A percentile compares a stretch with the other conserved stretches of the same genome.
Conservation (phyloP, 2,888 invertebrate genomes). For the Watsonalla cultraria region DNA sequence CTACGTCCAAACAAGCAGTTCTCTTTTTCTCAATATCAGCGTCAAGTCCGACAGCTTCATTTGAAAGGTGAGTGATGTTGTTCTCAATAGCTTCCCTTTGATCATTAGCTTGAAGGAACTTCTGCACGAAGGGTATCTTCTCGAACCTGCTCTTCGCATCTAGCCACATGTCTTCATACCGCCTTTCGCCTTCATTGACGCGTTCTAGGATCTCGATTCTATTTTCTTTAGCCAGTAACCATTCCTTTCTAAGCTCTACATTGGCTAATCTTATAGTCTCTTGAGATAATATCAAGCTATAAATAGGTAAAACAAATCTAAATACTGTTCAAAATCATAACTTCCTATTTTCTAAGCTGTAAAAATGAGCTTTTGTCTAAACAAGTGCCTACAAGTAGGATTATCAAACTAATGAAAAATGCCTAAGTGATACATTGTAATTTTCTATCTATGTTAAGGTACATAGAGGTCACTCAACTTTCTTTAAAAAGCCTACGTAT, state of each 20-base stretch:
- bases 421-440: no score
- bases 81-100: constrained; percentile 28
- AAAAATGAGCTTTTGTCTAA: no score
- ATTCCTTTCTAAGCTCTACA: constrained; percentile 51
- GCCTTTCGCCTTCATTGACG: constrained; percentile 40
- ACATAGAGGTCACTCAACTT: no score
- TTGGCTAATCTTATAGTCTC: constrained; percentile 49
- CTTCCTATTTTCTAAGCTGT: no score
- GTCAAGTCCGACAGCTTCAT: constrained; percentile 27
- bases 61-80: constrained; percentile 29
- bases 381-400: no score
- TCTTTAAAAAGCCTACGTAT: no score
- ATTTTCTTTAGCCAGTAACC: constrained; percentile 41
- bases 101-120: constrained; percentile 32
- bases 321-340: not conserved
- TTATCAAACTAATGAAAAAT: no score
- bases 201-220: constrained; percentile 38
- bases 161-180: constrained; percentile 55
- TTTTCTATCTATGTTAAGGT: no score
- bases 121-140: constrained; percentile 52
- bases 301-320: constrained; percentile 12
- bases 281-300: constrained; percentile 40
- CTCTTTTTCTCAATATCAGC: constrained; percentile 36
- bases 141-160: constrained; percentile 50
- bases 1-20: constrained; percentile 22